Percentiles rank a stretch among this genome's conserved stretches.
Evolutionary conservation across 2,888 invertebrate species (phyloP).

Genomic region (Nephrotoma flavescens): DNA sequence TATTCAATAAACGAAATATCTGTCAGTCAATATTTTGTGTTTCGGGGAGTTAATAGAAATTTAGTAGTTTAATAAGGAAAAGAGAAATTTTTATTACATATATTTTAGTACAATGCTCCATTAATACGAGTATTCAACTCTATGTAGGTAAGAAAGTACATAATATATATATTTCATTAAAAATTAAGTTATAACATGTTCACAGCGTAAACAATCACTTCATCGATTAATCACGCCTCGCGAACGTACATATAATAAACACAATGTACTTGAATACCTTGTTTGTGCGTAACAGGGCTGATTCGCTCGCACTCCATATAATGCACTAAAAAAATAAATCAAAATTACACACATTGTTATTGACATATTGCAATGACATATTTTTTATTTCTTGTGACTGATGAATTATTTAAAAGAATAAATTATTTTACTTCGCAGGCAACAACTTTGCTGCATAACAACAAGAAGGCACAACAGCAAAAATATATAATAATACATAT

Average conservation of each 20-base stretch:
- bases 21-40: not conserved
- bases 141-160: not conserved
- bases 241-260: not conserved
- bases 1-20: not conserved
- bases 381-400: not conserved
- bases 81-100: not conserved
- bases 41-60: not conserved
- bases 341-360: not conserved
- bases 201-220: not conserved
- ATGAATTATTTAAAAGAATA: not conserved
- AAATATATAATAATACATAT: not conserved
- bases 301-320: not conserved
- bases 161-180: not conserved
- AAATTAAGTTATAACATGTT: not conserved
- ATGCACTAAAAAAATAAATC: not conserved
- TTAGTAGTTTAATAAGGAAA: not conserved
- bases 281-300: not conserved
- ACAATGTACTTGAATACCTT: not conserved
- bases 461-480: not conserved
- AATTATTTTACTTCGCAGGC: not conserved
- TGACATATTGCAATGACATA: not conserved
- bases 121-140: not conserved
- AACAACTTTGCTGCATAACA: not conserved
- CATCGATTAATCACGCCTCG: not conserved
- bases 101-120: not conserved